Percentiles rank a stretch among this genome's conserved stretches.
Evolutionary conservation across 2,797 vertebrate species (phyloP).

Genomic region (Pipistrellus pygmaeus): DNA sequence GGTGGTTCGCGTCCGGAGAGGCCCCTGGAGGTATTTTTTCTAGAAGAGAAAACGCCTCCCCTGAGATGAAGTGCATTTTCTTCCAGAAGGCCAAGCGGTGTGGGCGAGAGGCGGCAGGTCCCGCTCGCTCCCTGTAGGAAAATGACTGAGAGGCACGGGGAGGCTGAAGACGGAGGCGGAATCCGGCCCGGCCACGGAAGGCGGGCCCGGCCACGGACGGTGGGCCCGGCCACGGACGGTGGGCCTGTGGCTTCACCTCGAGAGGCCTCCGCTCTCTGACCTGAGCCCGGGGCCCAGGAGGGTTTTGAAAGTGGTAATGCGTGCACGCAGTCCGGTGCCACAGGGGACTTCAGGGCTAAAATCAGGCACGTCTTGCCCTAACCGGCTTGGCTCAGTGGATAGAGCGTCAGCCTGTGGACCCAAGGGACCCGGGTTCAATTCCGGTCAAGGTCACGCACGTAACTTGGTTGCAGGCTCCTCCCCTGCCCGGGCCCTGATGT

Average conservation of each 20-base stretch:
- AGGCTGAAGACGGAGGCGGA: neutral
- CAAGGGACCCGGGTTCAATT: too few species aligned
- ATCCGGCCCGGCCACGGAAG: neutral
- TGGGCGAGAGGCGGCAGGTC: too few species aligned
- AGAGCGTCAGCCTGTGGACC: too few species aligned
- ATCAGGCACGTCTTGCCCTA: neutral
- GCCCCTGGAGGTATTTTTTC: neutral
- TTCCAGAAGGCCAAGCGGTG: neutral
- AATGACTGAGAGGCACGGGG: neutral
- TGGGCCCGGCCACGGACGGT: neutral
- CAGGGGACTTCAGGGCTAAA: neutral
- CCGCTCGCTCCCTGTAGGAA: neutral
- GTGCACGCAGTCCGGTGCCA: fast-evolving
- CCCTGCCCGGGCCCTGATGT: too few species aligned
- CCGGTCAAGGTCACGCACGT: too few species aligned
- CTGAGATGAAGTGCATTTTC: neutral
- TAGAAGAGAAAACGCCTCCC: neutral
- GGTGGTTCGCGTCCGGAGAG: neutral
- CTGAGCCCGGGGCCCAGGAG: fast-evolving
- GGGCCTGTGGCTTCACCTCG: neutral
- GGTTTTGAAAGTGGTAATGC: fast-evolving
- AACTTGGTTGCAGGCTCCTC: too few species aligned
- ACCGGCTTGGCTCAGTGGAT: too few species aligned
- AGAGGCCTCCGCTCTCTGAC: neutral
- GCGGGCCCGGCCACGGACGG: neutral